Evolutionary conservation across 2,888 invertebrate genomes (phyloP).

Genomic region (Pedicia rivosa): DNA sequence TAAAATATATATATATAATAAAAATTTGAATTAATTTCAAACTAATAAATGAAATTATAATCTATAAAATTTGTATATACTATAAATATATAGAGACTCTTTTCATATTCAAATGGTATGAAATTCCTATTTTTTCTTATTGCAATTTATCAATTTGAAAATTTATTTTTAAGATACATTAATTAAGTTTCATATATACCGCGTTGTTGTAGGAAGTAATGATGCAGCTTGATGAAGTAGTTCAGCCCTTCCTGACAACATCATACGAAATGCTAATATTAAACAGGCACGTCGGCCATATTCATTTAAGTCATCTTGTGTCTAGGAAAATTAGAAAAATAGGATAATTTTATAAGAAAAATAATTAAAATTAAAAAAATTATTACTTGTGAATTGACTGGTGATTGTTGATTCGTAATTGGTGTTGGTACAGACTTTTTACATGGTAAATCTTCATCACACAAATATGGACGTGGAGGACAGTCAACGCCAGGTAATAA

Average conservation of each 20-base stretch:
- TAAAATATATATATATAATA: neutral
- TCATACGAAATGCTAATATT: slow-evolving; percentile 64
- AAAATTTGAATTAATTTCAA: neutral
- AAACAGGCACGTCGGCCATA: slow-evolving; percentile 48
- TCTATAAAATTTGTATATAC: no score
- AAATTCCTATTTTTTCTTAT: no score
- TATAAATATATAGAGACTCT: no score
- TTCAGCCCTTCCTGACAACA: slow-evolving; percentile 65
- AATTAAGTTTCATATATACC: no score
- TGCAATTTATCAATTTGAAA: no score
- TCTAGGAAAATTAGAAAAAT: slow-evolving; percentile 21
- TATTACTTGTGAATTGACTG: neutral
- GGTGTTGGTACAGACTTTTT: slow-evolving; percentile 19
- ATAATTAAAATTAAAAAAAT: neutral
- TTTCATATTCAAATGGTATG: no score
- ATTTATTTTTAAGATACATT: no score
- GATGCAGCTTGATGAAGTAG: slow-evolving; percentile 61
- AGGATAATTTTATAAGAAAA: no score
- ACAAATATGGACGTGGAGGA: slow-evolving; percentile 58
- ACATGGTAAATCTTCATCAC: slow-evolving; percentile 34
- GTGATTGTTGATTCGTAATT: no score
- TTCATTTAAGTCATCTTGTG: slow-evolving; percentile 23
- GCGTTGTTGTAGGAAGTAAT: slow-evolving; percentile 50
- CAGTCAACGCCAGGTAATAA: slow-evolving; percentile 80
- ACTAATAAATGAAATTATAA: no score